Evolutionary conservation across 2,797 vertebrate species (phyloP).

Genomic region (Hippopotamyrus pictus): DNA sequence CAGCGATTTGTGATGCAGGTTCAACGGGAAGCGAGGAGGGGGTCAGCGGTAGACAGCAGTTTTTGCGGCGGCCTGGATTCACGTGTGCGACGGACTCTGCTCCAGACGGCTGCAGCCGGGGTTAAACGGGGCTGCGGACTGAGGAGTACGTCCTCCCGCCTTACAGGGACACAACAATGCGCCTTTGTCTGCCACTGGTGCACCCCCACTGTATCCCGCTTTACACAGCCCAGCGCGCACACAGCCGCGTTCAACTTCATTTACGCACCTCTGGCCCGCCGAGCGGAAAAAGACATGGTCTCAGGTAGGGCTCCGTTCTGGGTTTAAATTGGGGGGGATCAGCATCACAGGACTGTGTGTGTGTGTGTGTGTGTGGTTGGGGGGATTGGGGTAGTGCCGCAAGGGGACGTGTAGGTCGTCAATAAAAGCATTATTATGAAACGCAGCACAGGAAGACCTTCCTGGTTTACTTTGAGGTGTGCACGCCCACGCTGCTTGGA

Average conservation of each 20-base stretch:
- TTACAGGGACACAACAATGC: background rate
- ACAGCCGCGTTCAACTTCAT: background rate
- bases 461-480: background rate
- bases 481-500: background rate
- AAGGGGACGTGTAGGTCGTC: background rate
- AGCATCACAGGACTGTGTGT: conserved; percentile 26
- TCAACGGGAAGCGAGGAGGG: background rate
- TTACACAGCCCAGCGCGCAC: background rate
- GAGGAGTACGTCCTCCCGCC: background rate
- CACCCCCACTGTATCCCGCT: background rate
- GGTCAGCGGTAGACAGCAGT: background rate
- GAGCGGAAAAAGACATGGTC: background rate
- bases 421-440: background rate
- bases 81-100: background rate
- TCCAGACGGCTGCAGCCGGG: background rate
- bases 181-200: background rate
- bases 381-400: background rate
- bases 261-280: background rate
- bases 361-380: background rate
- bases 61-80: background rate
- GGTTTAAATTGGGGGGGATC: conserved; percentile 27
- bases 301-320: conserved; percentile 29
- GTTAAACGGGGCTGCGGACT: background rate
- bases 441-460: background rate
- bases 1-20: conserved; percentile 14